Evolutionary conservation across 1,140 invertebrate species (phyloP).

Genomic region (Dinoponera quadriceps): DNA sequence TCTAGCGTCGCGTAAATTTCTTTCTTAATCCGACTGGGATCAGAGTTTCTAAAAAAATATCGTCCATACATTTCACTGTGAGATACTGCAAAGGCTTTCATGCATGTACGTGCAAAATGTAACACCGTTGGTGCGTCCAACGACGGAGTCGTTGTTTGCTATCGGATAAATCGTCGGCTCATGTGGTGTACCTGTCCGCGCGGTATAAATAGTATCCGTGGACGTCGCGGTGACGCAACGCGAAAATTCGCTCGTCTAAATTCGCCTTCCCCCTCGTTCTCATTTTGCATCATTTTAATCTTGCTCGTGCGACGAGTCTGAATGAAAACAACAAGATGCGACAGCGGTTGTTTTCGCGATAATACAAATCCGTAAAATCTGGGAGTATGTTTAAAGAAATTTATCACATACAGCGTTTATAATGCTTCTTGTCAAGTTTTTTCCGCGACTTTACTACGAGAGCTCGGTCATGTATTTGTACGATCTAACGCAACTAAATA

Average conservation of each 20-base stretch:
- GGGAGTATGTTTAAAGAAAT: not conserved
- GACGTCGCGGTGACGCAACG: conserved; percentile 45
- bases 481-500: no score
- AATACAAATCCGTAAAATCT: not conserved
- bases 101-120: not conserved
- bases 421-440: not conserved
- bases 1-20: no score
- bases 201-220: conserved; percentile 46
- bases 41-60: not conserved
- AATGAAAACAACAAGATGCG: not conserved
- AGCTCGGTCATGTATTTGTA: not conserved
- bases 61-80: not conserved
- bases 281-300: conserved; percentile 33
- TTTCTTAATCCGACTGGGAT: not conserved
- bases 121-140: not conserved
- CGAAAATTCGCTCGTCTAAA: conserved; percentile 44
- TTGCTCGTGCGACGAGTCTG: not conserved
- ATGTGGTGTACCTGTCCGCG: conserved; percentile 41
- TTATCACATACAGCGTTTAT: not conserved
- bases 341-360: not conserved
- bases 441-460: not conserved
- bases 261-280: not conserved
- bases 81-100: not conserved
- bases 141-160: conserved; percentile 37
- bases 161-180: conserved; percentile 41